Conservation (phyloP, 2,888 invertebrate genomes). For the Dasypogon diadema region DNA sequence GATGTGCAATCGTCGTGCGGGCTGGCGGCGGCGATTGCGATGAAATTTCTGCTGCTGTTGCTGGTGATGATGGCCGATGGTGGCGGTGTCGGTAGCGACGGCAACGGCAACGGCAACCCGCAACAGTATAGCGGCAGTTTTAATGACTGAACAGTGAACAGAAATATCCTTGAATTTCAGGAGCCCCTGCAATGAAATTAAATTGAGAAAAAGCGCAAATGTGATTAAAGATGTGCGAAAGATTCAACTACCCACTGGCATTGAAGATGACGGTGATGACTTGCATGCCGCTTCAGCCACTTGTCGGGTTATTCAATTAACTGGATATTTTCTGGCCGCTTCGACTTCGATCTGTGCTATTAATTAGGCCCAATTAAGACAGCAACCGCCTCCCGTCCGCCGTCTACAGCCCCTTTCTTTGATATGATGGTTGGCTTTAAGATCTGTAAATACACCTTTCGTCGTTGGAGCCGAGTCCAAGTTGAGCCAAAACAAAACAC, state of each 20-base stretch:
- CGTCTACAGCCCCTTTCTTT: not conserved
- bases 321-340: not conserved
- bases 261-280: not conserved
- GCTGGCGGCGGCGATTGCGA: not conserved
- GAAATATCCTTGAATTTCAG: not conserved
- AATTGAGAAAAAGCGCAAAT: not conserved
- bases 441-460: slow-evolving; percentile 39
- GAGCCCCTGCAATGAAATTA: not conserved
- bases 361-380: slow-evolving; percentile 60
- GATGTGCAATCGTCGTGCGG: slow-evolving; percentile 17
- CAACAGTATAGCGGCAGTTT: not conserved
- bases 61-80: slow-evolving; percentile 16
- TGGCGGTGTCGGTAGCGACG: slow-evolving; percentile 3
- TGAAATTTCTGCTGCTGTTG: no score
- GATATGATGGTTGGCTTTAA: not conserved
- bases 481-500: slow-evolving; percentile 47
- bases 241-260: not conserved
- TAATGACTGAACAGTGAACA: not conserved
- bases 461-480: slow-evolving; percentile 17
- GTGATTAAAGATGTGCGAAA: not conserved
- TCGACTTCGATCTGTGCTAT: slow-evolving; percentile 48
- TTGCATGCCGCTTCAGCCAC: not conserved
- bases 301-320: no score
- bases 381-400: slow-evolving; percentile 48
- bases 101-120: no score